Percentiles rank a stretch among this genome's conserved stretches.
Evolutionary conservation across 2,113 vertebrate genomes (phyloP).

Genomic region (Cromileptes altivelis): DNA sequence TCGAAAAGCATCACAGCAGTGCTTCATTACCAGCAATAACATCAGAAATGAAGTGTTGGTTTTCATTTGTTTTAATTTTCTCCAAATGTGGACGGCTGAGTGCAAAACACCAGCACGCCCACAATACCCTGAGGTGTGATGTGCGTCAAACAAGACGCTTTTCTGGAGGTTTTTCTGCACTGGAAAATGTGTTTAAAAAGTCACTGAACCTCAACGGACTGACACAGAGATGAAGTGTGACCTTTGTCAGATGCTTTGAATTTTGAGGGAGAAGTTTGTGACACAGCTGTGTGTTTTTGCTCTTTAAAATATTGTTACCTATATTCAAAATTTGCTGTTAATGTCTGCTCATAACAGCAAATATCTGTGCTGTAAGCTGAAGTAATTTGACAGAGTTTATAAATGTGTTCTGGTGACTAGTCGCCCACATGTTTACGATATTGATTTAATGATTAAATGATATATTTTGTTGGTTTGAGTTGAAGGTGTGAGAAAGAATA

Average conservation of each 20-base stretch:
- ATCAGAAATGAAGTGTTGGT: constrained; percentile 83
- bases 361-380: neutral
- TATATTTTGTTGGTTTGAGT: too few species aligned
- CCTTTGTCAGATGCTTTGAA: constrained; percentile 25
- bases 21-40: constrained; percentile 83
- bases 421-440: too few species aligned
- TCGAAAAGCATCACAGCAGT: constrained; percentile 71
- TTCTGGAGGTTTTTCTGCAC: constrained; percentile 35
- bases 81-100: constrained; percentile 74
- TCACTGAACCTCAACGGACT: constrained; percentile 28
- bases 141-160: constrained; percentile 67
- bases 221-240: constrained; percentile 57
- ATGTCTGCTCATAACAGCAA: neutral
- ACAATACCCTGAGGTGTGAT: constrained; percentile 81
- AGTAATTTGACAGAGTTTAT: neutral
- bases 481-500: too few species aligned
- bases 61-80: constrained; percentile 84
- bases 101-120: constrained; percentile 50
- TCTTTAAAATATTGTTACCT: neutral
- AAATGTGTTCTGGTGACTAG: too few species aligned
- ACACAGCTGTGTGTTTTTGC: neutral
- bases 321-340: neutral
- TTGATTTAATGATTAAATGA: too few species aligned
- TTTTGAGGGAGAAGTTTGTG: constrained; percentile 13
- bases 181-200: constrained; percentile 65